A percentile compares a stretch with the other conserved stretches of the same genome.
These are phyloP conservation scores for Rhegmatorhina hoffmannsi DNA, from an alignment of 2,113 vertebrate species.

Conservation along the genomic window DNA sequence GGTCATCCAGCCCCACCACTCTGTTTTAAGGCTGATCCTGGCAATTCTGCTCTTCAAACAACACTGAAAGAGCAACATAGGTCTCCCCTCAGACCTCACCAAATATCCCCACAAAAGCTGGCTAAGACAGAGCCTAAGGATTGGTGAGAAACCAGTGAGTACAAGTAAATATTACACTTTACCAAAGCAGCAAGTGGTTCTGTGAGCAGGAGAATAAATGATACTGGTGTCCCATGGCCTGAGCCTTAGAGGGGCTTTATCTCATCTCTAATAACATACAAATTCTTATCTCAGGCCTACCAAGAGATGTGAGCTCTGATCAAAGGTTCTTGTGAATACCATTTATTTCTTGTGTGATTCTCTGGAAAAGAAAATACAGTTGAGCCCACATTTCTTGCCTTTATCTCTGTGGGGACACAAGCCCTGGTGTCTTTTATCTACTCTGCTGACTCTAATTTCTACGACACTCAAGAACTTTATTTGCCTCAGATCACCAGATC, in stretches of 20 bases:
- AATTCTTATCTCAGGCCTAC: not conserved
- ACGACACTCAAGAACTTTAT: not conserved
- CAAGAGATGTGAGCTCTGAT: constrained; percentile 17
- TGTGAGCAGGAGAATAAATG: not conserved
- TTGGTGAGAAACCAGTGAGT: not conserved
- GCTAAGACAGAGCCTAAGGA: not conserved
- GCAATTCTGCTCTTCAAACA: not conserved
- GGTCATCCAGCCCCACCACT: not conserved
- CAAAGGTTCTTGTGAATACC: constrained; percentile 19
- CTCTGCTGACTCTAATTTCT: not conserved
- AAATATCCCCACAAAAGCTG: not conserved
- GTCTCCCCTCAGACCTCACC: not conserved
- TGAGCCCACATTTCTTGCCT: not conserved
- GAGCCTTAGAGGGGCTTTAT: not conserved
- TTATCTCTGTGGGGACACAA: constrained; percentile 21
- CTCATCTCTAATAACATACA: not conserved
- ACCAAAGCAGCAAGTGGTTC: not conserved
- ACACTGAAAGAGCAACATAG: not conserved
- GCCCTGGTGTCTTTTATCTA: constrained; percentile 39
- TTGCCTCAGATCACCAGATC: not conserved
- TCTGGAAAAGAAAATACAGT: constrained; percentile 6
- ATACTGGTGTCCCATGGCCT: not conserved
- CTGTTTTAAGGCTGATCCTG: not conserved
- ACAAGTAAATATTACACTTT: not conserved
- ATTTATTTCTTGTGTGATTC: constrained; percentile 3